Conservation (phyloP, 2,888 invertebrate genomes). For the Netelia fuscicornis region DNA sequence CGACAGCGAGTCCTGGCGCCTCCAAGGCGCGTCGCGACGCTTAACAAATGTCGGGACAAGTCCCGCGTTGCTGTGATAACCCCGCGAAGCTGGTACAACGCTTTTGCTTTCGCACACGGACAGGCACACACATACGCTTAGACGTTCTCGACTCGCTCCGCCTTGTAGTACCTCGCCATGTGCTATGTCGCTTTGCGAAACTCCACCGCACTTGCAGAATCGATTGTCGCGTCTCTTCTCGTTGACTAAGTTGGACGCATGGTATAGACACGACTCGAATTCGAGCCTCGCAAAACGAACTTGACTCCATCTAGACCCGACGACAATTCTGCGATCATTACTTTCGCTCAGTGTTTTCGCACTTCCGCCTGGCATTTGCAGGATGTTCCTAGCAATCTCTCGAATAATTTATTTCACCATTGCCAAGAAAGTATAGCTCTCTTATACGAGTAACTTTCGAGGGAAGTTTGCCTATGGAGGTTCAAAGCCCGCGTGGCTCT, state of each 20-base stretch:
- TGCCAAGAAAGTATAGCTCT: neutral
- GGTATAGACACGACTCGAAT: slow-evolving; percentile 1
- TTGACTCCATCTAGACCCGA: slow-evolving; percentile 1
- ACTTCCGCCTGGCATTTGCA: slow-evolving; percentile 34
- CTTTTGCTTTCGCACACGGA: slow-evolving; percentile 39
- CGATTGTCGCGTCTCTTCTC: slow-evolving; percentile 35
- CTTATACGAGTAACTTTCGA: slow-evolving; percentile 53
- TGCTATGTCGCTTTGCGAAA: slow-evolving; percentile 28
- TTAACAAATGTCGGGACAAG: slow-evolving; percentile 74
- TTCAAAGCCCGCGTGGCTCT: no score
- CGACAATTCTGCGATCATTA: neutral
- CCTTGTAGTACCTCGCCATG: slow-evolving; percentile 18
- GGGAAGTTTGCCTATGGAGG: no score
- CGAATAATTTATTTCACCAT: slow-evolving; percentile 8
- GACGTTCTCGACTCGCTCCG: slow-evolving; percentile 21
- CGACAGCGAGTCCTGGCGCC: slow-evolving; percentile 78
- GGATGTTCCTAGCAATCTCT: slow-evolving; percentile 56
- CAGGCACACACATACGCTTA: slow-evolving; percentile 12
- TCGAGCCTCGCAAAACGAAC: neutral
- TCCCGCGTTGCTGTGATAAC: slow-evolving; percentile 59
- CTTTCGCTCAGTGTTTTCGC: slow-evolving; percentile 48
- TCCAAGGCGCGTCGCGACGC: slow-evolving; percentile 76
- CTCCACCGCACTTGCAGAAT: slow-evolving; percentile 35
- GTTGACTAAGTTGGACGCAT: slow-evolving; percentile 6
- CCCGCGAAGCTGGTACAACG: slow-evolving; percentile 25